Conservation (phyloP, 1,140 invertebrate species). For the Euura saliciscinereae region DNA sequence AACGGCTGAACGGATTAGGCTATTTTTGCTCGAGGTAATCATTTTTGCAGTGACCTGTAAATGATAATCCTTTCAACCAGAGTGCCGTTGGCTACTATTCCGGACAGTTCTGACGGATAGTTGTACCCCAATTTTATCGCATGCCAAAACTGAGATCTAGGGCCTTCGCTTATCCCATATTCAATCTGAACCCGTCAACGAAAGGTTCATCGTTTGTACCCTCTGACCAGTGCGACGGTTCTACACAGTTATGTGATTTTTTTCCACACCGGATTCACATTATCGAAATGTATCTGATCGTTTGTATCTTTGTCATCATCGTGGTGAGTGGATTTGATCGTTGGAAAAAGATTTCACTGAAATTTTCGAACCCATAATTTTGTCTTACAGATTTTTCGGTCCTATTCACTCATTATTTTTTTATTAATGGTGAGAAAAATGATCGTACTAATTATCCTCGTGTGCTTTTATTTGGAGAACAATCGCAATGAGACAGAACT, state of each 20-base stretch:
- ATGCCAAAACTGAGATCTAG: conserved; percentile 36
- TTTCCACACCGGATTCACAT: not conserved
- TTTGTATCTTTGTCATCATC: conserved; percentile 35
- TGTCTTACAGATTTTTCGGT: too few relatives aligned
- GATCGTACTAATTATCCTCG: too few relatives aligned
- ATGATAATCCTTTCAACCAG: not conserved
- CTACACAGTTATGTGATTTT: not conserved
- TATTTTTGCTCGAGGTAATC: too few relatives aligned
- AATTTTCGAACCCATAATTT: too few relatives aligned
- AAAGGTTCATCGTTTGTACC: conserved; percentile 29
- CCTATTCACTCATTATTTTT: too few relatives aligned
- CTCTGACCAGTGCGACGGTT: not conserved
- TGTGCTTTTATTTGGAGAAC: too few relatives aligned
- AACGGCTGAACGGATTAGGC: too few relatives aligned
- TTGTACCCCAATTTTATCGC: conserved; percentile 36
- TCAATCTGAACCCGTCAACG: conserved; percentile 17
- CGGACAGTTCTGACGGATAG: not conserved
- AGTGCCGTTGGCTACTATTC: not conserved
- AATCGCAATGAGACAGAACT: not conserved
- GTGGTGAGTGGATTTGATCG: conserved; percentile 34
- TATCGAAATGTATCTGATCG: conserved; percentile 42
- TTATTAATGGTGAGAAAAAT: too few relatives aligned
- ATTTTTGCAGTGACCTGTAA: not conserved
- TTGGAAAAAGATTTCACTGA: not conserved
- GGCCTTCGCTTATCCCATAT: conserved; percentile 44